Base-by-base conservation (phyloP, 2,888 invertebrate species). In the Agrochola circellaris region DNA sequence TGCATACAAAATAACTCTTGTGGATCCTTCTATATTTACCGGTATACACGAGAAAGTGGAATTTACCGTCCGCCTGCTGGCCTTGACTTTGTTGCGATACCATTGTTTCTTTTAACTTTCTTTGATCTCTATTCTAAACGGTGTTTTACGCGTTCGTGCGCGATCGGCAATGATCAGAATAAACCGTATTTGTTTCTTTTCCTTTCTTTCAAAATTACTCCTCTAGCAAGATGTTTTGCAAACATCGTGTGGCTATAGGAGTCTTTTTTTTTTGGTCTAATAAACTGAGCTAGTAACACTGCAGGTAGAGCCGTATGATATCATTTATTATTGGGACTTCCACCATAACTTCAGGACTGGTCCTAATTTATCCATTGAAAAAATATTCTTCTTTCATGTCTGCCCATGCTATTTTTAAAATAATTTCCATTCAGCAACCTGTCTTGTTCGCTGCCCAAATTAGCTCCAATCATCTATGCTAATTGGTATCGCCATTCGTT, bases 81-180 rank as follows among this genome's bases (percentile, higher is more conserved):
- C 85, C 75, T 87, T 87, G 75, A 79, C 82, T 71, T 38, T 70
- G 76, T 45, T 69, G 26, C 60, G 45, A 30, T 38, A 62, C 61
- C 67, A 79, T 85, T 81, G 79, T 84, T 76, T 65, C 64, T 65
- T 51, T 68, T 38, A 68, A 81, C 86, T 87, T 83, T 87, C 87
- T 87, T 84, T 73, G 72, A 58, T 72, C 74, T 68, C 72, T 51
- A 75, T 82, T 65, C 13, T 48, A 15, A 70, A 72, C 7, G 13
- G 6, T 38, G 26, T 23, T 67, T 56, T n/a, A 48, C 38, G 3
- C 6, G n/a, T n/a, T 17, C 17, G 34, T 20, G n/a, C 11, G 3
- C 1, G 61, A 30, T 5, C 7, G n/a, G n/a, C 11, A n/a, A 20
- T n/a, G 54, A 51, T 34, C 0, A 1, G 34, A 68, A 34, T 48